A percentile compares a stretch with the other conserved stretches of the same genome.
These are phyloP conservation scores for Chrysochloris asiatica DNA, from an alignment of 2,113 vertebrate species.

Conservation along the genomic window DNA sequence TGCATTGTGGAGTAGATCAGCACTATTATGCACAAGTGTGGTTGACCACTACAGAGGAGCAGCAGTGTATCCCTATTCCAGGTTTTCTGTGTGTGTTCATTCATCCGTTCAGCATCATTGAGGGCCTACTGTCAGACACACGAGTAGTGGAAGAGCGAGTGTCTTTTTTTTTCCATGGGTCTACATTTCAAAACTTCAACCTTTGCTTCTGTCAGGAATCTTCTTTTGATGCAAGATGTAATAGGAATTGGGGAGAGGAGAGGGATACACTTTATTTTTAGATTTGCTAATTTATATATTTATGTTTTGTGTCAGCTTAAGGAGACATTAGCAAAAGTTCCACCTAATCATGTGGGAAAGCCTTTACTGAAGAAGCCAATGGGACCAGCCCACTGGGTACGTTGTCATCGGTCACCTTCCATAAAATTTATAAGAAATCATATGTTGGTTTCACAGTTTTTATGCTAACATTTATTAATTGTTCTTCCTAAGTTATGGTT, in stretches of 20 bases:
- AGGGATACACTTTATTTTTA: constrained; percentile 29
- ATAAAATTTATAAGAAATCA: background rate
- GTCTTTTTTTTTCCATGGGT: constrained; percentile 57
- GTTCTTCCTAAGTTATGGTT: background rate
- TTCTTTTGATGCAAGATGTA: constrained; percentile 74
- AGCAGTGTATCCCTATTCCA: constrained; percentile 52
- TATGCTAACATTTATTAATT: background rate
- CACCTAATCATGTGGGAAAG: constrained; percentile 92
- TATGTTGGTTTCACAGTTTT: background rate
- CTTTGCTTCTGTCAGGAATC: constrained; percentile 70
- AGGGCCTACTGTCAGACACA: constrained; percentile 39
- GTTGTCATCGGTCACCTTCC: constrained; percentile 50
- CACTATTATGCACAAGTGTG: constrained; percentile 20
- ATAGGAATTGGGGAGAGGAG: constrained; percentile 73
- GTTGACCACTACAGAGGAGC: constrained; percentile 47
- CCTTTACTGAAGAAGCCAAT: constrained; percentile 93
- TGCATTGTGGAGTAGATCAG: background rate
- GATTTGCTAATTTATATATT: constrained; percentile 66
- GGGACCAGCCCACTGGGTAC: constrained; percentile 96
- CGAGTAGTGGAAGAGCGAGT: constrained; percentile 62
- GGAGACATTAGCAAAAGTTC: constrained; percentile 94
- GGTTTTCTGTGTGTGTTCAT: constrained; percentile 64
- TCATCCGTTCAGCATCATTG: constrained; percentile 58
- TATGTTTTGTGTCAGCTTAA: constrained; percentile 89
- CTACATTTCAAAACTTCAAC: constrained; percentile 63